Percentiles rank a stretch among this genome's conserved stretches.
Conservation (phyloP, 2,797 vertebrate species). For the Acipenser transmontanus region DNA sequence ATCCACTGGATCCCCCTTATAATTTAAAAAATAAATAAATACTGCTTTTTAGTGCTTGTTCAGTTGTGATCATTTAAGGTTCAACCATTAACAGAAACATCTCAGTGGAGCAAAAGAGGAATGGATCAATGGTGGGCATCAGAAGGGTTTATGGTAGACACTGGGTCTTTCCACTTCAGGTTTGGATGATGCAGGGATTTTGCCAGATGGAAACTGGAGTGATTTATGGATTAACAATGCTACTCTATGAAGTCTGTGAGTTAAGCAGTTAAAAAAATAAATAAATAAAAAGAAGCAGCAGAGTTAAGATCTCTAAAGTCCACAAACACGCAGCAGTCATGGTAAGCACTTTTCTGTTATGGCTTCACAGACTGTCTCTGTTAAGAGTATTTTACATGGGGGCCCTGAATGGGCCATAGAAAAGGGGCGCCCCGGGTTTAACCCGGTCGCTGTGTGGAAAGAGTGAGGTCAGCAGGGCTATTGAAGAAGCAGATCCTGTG, state of each 20-base stretch:
- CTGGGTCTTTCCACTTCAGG: no score
- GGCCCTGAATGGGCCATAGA: constrained; percentile 16
- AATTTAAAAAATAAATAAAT: no score
- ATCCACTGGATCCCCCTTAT: no score
- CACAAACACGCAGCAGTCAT: background rate
- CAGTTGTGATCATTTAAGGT: no score
- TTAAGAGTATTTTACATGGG: constrained; percentile 4
- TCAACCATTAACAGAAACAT: no score
- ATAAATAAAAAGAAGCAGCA: background rate
- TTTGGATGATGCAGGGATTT: no score
- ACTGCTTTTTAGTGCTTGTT: no score
- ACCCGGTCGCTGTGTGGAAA: constrained; percentile 41
- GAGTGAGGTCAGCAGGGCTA: constrained; percentile 49
- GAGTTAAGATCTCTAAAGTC: constrained; percentile 4
- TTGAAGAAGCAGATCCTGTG: constrained; percentile 35
- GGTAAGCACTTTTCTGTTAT: constrained; percentile 7
- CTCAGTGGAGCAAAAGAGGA: no score
- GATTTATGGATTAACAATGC: background rate
- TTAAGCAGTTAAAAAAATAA: background rate
- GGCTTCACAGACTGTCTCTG: constrained; percentile 17
- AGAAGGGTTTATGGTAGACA: no score
- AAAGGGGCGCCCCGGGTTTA: constrained; percentile 21
- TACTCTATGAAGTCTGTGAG: background rate
- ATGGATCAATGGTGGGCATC: no score
- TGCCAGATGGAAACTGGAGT: background rate